phyloP scores from a whole-genome alignment of 1,140 invertebrate species.

The Pseudomyrmex cubaensis region DNA sequence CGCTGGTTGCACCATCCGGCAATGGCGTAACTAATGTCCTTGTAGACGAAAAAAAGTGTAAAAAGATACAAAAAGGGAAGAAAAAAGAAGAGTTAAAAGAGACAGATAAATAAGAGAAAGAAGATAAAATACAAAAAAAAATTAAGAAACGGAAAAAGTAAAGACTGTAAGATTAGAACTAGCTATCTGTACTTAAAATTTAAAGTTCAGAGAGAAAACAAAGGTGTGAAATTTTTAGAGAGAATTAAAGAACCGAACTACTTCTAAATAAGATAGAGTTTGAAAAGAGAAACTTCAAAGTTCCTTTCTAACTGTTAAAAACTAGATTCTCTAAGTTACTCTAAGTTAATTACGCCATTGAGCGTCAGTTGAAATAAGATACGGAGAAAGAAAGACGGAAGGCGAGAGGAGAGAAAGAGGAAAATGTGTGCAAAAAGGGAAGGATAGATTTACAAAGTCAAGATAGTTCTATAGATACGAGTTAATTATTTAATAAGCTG shows the following conservation, averaged over 20 bases:
- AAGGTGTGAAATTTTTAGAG: slow-evolving; percentile 15
- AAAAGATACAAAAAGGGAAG: neutral
- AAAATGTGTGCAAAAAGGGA: neutral
- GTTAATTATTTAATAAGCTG: slow-evolving; percentile 81
- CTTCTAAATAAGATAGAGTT: too few relatives aligned
- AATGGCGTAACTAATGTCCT: slow-evolving; percentile 51
- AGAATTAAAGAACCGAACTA: neutral
- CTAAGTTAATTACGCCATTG: slow-evolving; percentile 10
- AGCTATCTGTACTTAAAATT: slow-evolving; percentile 2
- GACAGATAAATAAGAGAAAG: neutral
- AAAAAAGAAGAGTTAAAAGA: neutral
- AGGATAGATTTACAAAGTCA: slow-evolving; percentile 29
- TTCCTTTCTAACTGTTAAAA: too few relatives aligned
- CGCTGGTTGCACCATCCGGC: slow-evolving; percentile 42
- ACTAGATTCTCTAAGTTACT: too few relatives aligned
- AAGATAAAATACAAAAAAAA: neutral
- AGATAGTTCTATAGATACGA: slow-evolving; percentile 67
- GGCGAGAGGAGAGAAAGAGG: slow-evolving; percentile 19
- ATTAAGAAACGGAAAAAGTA: neutral
- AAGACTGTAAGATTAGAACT: neutral
- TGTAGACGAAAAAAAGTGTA: slow-evolving; percentile 26
- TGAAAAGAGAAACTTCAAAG: neutral
- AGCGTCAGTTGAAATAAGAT: slow-evolving; percentile 26
- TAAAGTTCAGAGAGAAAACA: neutral
- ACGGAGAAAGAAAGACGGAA: slow-evolving; percentile 13